phyloP scores from a whole-genome alignment of 2,888 invertebrate genomes.

The Oligia latruncula region DNA sequence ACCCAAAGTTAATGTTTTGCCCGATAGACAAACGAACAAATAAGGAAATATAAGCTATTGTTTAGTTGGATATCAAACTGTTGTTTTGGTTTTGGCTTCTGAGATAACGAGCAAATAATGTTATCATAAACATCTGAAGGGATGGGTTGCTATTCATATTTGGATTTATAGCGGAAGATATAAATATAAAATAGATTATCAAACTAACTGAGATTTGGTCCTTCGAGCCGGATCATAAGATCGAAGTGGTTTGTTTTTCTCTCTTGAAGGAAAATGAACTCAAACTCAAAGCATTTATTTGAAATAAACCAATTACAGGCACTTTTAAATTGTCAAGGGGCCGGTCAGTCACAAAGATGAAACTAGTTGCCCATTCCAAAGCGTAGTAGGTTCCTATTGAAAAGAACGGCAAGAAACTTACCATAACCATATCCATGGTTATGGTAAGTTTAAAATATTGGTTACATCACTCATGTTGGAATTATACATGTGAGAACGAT shows the following conservation, averaged over 20 bases:
- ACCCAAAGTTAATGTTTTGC: slow-evolving; percentile 1
- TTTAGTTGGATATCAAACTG: slow-evolving; percentile 14
- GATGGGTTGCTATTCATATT: neutral
- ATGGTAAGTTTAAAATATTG: no score
- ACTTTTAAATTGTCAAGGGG: no score
- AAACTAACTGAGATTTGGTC: neutral
- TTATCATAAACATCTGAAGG: slow-evolving; percentile 8
- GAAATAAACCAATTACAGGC: neutral
- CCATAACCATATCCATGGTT: no score
- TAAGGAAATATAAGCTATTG: slow-evolving; percentile 34
- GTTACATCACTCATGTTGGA: no score
- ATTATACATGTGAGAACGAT: neutral
- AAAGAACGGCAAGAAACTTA: neutral
- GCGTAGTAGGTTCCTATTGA: neutral
- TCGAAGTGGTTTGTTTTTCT: neutral
- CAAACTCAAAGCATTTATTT: neutral
- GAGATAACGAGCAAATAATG: slow-evolving; percentile 26
- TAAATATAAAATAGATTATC: slow-evolving; percentile 1
- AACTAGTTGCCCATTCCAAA: neutral
- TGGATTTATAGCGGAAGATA: slow-evolving; percentile 15
- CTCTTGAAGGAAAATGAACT: neutral
- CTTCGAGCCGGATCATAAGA: slow-evolving; percentile 27
- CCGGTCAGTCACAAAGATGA: neutral
- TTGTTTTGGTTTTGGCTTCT: slow-evolving; percentile 16
- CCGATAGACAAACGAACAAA: slow-evolving; percentile 11